Base-by-base conservation (phyloP, 2,113 vertebrate species). In the Trinectes maculatus region DNA sequence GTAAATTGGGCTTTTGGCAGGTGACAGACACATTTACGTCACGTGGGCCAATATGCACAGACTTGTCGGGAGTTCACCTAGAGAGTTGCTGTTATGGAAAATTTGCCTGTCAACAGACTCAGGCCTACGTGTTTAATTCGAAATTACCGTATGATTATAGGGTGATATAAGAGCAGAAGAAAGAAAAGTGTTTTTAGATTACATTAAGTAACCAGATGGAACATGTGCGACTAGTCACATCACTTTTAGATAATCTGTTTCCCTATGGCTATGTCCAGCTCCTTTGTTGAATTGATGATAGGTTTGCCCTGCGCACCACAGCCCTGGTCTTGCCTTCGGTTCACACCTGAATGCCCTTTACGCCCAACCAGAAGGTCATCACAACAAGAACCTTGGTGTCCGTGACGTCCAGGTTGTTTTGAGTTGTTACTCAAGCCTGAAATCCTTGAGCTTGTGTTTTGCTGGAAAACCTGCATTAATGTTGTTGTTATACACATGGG, bases 311-410 rank as follows among this genome's bases (percentile, higher is more conserved):
- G 3, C 33, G 21, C 33, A 3, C 43, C 18, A 11, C 59, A 54
- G 2, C 47, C 12, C 56, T 28, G 16, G 24, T 52, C 65, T 51
- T 61, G 36, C 36, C 51, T 2, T 40, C 46, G 18, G 19, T 8
- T 24, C 49, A 34, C 2, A 2, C 21, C 2, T 0, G 0, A 0
- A 1, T 25, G 4, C 18, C 8, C 37, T 39, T 37, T 40, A 8
- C n/a, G 5, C 4, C 4, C 2, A 2, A 37, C n/a, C 0, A 4
- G 46, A 42, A 18, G 28, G 37, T 48, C 28, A 8, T 36, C 18
- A 16, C 25, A 53, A 39, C 16, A 58, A 0, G 0, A 6, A 1
- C 25, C 53, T 58, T 12, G 4, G 11, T 13, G 4, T 28, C 7
- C 21, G 5, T 53, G 58, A 48, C 2, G 8, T 0, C 44, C 6